These are phyloP conservation scores for Sepioteuthis lessoniana DNA, from an alignment of 2,888 invertebrate species.

Conservation along the genomic window DNA sequence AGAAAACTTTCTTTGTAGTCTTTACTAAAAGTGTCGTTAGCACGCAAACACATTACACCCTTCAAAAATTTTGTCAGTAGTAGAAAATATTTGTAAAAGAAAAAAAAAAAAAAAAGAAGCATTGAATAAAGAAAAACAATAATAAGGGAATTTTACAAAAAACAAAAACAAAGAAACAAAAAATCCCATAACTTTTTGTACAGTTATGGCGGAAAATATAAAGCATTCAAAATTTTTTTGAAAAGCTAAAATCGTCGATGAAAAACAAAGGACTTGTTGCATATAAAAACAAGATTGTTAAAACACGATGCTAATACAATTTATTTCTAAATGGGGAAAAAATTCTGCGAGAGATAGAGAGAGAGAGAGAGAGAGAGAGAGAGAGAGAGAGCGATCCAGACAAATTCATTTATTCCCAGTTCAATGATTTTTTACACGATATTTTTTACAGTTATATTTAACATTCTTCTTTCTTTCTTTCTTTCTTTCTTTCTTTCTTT, in stretches of 20 bases:
- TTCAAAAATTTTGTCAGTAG: not conserved
- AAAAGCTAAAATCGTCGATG: not conserved
- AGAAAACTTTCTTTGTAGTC: not conserved
- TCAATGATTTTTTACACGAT: no score
- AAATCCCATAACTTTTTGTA: not conserved
- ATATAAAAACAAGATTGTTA: not conserved
- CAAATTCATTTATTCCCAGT: no score
- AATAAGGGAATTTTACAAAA: not conserved
- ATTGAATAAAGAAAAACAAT: not conserved
- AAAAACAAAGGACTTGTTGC: not conserved
- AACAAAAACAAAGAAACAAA: not conserved
- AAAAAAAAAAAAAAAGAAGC: not conserved
- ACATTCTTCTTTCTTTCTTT: no score
- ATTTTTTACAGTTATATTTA: no score
- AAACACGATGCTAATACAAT: not conserved
- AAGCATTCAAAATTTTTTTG: not conserved
- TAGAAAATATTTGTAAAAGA: not conserved
- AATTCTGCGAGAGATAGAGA: no score
- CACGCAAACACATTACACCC: not conserved
- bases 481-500: no score
- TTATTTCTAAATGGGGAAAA: not conserved
- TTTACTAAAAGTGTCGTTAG: not conserved
- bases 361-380: no score
- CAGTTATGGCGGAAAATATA: not conserved
- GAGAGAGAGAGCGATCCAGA: no score